phyloP scores from a whole-genome alignment of 2,113 vertebrate genomes.

The Sceloporus tristichus region DNA sequence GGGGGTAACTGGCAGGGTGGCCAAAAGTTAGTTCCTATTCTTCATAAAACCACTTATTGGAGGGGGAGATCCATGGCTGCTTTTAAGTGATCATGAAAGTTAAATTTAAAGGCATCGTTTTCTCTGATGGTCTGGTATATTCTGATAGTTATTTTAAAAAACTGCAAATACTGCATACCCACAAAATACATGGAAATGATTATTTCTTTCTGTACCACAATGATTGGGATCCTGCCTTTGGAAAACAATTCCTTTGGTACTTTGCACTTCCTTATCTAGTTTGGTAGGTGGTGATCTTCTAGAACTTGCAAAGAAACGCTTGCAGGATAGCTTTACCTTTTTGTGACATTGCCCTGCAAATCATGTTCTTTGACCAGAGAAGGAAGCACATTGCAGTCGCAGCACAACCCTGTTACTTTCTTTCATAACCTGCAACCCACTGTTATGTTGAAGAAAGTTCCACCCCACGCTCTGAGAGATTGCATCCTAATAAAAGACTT shows the following conservation, averaged over 20 bases:
- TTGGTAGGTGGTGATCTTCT: background rate
- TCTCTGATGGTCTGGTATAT: background rate
- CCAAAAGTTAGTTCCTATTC: background rate
- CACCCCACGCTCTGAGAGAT: background rate
- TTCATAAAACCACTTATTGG: background rate
- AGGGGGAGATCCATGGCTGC: background rate
- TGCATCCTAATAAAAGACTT: background rate
- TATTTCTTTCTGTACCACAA: background rate
- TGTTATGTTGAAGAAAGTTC: background rate
- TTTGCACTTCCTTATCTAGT: background rate
- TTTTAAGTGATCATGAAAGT: background rate
- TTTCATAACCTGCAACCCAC: background rate
- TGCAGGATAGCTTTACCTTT: background rate
- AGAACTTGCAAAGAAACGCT: background rate
- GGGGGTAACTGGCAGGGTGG: background rate
- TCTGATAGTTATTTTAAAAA: background rate
- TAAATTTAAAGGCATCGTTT: background rate
- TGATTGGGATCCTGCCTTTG: background rate
- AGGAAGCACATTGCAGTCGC: background rate
- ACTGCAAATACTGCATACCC: background rate
- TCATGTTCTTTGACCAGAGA: background rate
- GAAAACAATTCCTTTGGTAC: background rate
- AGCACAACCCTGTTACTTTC: background rate
- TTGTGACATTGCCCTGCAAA: background rate
- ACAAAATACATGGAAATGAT: background rate